Percentiles rank a stretch among this genome's conserved stretches.
Evolutionary conservation across 2,797 vertebrate genomes (phyloP).

Genomic region (Semotilus atromaculatus): DNA sequence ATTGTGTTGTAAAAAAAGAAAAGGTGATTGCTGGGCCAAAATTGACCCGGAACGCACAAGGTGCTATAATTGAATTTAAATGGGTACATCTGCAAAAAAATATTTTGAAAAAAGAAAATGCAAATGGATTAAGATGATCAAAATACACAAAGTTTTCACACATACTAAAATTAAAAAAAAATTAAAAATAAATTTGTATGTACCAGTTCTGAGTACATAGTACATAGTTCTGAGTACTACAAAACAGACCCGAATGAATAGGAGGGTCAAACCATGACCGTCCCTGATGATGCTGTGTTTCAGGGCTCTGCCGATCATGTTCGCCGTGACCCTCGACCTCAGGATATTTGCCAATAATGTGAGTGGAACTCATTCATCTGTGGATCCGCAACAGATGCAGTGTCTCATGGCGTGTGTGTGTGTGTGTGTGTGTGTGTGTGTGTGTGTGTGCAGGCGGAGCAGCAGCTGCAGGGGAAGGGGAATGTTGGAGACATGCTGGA

Average conservation of each 20-base stretch:
- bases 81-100: not conserved
- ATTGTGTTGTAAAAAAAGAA: not conserved
- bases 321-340: constrained; percentile 91
- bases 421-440: not conserved
- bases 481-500: constrained; percentile 95
- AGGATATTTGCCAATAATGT: constrained; percentile 95
- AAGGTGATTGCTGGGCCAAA: not conserved
- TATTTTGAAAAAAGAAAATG: not conserved
- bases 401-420: not conserved
- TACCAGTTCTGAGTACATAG: not conserved
- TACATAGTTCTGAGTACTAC: no score
- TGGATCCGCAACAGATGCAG: not conserved
- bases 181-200: no score
- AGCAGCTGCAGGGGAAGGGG: constrained; percentile 91
- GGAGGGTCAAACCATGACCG: no score
- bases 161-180: no score
- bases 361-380: constrained; percentile 66
- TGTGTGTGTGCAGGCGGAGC: constrained; percentile 84
- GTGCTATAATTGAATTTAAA: not conserved
- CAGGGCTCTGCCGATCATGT: constrained; percentile 96
- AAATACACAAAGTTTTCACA: no score
- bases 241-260: not conserved
- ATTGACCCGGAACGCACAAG: not conserved
- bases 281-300: not conserved
- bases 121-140: no score